Percentiles rank a stretch among this genome's conserved stretches.
phyloP scores from a whole-genome alignment of 1,140 invertebrate genomes.

The Aphis craccivora region DNA sequence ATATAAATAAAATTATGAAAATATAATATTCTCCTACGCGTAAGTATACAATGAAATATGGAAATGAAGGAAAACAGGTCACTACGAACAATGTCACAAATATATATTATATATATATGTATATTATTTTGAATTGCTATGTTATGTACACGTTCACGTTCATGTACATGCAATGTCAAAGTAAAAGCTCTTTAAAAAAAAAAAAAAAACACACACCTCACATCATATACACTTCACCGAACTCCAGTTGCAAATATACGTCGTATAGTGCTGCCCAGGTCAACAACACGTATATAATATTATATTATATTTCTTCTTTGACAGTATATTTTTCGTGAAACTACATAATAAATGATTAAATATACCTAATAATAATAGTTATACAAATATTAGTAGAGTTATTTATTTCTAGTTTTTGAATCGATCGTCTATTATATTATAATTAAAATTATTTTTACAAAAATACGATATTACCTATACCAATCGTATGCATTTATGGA shows the following conservation, averaged over 20 bases:
- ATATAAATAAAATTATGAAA: constrained; percentile 1
- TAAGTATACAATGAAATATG: neutral
- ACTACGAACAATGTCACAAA: constrained; percentile 5
- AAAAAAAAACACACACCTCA: neutral
- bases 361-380: neutral
- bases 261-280: neutral
- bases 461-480: neutral
- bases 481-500: neutral
- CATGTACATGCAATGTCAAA: neutral
- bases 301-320: neutral
- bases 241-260: neutral
- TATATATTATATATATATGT: neutral
- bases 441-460: neutral
- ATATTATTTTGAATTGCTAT: constrained; percentile 2
- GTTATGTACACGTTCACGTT: too few species aligned
- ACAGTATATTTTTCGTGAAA: neutral
- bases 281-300: neutral
- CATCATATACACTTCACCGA: neutral
- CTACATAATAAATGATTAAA: neutral
- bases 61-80: constrained; percentile 1
- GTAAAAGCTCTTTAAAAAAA: neutral
- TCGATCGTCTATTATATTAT: neutral
- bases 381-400: neutral
- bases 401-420: neutral
- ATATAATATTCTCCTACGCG: neutral